phyloP scores from a whole-genome alignment of 2,888 invertebrate species.

The Nymphalis urticae region DNA sequence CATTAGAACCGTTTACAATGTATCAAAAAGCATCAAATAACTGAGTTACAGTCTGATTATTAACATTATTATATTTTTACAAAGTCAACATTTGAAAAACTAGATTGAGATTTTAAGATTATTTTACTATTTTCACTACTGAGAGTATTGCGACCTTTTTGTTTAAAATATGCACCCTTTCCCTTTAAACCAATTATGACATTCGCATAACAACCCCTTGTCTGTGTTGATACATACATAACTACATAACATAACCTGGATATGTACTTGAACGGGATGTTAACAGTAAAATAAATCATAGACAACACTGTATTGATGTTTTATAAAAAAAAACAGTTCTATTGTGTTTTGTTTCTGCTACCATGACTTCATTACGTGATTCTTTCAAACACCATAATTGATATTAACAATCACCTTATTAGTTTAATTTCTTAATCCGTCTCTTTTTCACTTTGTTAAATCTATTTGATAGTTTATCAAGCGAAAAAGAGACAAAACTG shows the following conservation, averaged over 20 bases:
- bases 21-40: slow-evolving; percentile 19
- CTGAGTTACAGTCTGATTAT: slow-evolving; percentile 10
- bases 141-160: slow-evolving; percentile 3
- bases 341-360: too few species aligned
- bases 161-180: slow-evolving; percentile 23
- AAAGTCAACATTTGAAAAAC: not conserved
- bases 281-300: not conserved
- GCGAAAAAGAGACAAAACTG: not conserved
- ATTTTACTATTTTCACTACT: not conserved
- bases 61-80: not conserved
- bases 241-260: slow-evolving; percentile 3
- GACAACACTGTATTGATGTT: not conserved
- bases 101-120: not conserved
- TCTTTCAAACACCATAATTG: not conserved
- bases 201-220: slow-evolving; percentile 16
- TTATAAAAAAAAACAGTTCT: not conserved
- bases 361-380: not conserved
- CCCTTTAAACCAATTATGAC: slow-evolving; percentile 38
- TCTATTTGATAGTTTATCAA: not conserved
- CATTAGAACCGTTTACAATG: slow-evolving; percentile 16
- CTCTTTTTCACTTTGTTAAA: not conserved
- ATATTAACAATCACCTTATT: not conserved
- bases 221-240: slow-evolving; percentile 1
- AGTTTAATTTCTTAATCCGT: too few species aligned
- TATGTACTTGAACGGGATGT: too few species aligned